A percentile compares a stretch with the other conserved stretches of the same genome.
phyloP scores from a whole-genome alignment of 2,113 vertebrate genomes.

The Hiodon alosoides region DNA sequence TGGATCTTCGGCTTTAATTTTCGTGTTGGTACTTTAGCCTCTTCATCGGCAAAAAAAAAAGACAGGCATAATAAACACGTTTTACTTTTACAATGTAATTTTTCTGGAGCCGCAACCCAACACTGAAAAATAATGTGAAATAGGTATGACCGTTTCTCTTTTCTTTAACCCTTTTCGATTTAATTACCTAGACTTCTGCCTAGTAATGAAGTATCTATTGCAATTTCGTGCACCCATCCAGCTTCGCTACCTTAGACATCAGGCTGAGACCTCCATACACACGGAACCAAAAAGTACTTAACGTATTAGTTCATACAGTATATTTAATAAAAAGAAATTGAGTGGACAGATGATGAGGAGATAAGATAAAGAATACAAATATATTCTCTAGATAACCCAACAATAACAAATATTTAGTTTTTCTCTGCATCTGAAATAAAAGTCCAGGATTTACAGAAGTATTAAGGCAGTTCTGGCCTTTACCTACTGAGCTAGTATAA shows the following conservation, averaged over 20 bases:
- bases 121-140: too few relatives aligned
- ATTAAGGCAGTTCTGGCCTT: too few relatives aligned
- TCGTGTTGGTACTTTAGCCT: too few relatives aligned
- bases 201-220: too few relatives aligned
- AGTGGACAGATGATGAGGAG: background rate
- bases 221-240: background rate
- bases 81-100: too few relatives aligned
- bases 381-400: background rate
- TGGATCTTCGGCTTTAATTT: too few relatives aligned
- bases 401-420: background rate
- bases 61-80: too few relatives aligned
- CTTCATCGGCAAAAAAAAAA: too few relatives aligned
- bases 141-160: too few relatives aligned
- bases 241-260: background rate
- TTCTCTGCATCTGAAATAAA: background rate
- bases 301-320: background rate
- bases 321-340: background rate
- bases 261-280: background rate
- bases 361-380: background rate
- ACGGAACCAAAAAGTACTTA: background rate
- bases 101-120: too few relatives aligned
- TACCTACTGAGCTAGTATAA: background rate
- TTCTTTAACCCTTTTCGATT: too few relatives aligned
- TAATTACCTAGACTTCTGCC: too few relatives aligned
- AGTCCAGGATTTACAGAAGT: background rate